Conservation (phyloP, 1,140 invertebrate species). For the Trachelipus rathkii region DNA sequence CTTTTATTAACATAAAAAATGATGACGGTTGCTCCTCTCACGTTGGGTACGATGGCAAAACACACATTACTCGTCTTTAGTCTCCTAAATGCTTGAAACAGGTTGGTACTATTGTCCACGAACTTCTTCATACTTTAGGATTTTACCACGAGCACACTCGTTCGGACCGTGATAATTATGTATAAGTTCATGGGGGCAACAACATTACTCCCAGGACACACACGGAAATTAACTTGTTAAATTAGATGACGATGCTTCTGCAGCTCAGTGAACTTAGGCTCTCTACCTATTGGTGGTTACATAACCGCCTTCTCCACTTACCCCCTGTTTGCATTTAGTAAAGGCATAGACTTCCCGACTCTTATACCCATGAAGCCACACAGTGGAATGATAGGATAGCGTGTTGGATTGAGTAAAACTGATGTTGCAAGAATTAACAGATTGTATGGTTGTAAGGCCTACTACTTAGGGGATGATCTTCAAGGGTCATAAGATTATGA, state of each 20-base stretch:
- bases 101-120: constrained; percentile 48
- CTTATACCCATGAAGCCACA: constrained; percentile 16
- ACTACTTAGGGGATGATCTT: constrained; percentile 22
- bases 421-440: constrained; percentile 28
- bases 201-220: constrained; percentile 48
- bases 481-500: neutral
- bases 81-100: constrained; percentile 27
- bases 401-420: constrained; percentile 13
- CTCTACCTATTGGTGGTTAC: constrained; percentile 26
- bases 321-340: constrained; percentile 20
- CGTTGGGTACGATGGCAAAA: constrained; percentile 24
- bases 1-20: constrained; percentile 22
- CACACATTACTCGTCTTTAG: constrained; percentile 19
- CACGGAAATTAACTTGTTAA: constrained; percentile 44
- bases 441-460: constrained; percentile 14
- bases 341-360: constrained; percentile 18
- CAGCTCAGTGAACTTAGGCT: constrained; percentile 13
- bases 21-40: constrained; percentile 19
- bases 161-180: constrained; percentile 51
- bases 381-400: constrained; percentile 13
- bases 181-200: constrained; percentile 47
- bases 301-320: constrained; percentile 24
- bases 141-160: constrained; percentile 52
- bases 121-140: constrained; percentile 50
- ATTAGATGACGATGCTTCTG: constrained; percentile 25